Base-by-base conservation (phyloP, 2,888 invertebrate genomes). In the Nymphalis c-album region DNA sequence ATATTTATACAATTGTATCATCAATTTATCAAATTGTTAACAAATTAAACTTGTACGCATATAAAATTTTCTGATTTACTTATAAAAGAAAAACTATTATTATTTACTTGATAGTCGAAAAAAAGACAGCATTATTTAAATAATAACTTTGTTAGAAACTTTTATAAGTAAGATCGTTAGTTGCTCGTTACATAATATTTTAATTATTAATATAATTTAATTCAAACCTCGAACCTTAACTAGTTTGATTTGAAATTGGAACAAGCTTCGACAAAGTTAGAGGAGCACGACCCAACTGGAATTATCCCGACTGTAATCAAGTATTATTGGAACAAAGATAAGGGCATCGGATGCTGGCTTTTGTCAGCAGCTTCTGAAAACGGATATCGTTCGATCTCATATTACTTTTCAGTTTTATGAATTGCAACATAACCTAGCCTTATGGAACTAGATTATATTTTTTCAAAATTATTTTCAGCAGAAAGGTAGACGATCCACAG, bases 241-340 rank as follows among this genome's bases (percentile, higher is more conserved):
- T 31, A n/a, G 55, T 48, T 48, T 48, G 17, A 31, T 55, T 31
- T 35, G 31, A 55, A 55, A 55, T 55, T 26, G 35, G 10, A 55
- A 17, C 31, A 31, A n/a, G 7, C n/a, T 35, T 55, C 55, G 31
- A 26, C 55, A 55, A 31, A 55, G 55, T 35, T 55, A n/a, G 31
- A 55, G 55, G 48, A 48, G 18, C 48, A 18, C 62, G 45, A 62
- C 40, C 51, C 51, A 45, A 62, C 53, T 20, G 10, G 45, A 65
- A 60, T 45, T 18, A 62, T 50, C 50, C n/a, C 31, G 26, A 67
- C 62, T 45, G 50, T 62, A 47, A 66, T 64, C 63, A 63, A 53
- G 58, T 66, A 61, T 58, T 69, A 63, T 66, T 62, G 51, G 31
- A 61, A 51, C 51, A 20, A 57, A 64, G 66, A 68, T 64, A 63